phyloP scores from a whole-genome alignment of 2,113 vertebrate species.

The Neogale vison region DNA sequence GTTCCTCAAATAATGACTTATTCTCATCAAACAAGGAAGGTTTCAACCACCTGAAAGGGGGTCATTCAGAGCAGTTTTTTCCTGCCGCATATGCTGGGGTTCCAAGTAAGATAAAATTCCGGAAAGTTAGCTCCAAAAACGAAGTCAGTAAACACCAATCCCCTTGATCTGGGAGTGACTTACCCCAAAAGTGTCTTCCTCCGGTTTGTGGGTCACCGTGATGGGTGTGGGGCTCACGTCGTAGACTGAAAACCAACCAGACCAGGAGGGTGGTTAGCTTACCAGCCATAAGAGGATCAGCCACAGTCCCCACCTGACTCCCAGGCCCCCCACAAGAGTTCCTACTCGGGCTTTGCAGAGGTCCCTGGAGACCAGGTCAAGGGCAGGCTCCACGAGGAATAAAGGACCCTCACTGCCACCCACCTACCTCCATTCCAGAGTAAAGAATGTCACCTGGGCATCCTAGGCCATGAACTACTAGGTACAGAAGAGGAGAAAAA shows the following conservation, averaged over 20 bases:
- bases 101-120: background rate
- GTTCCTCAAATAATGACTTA: constrained; percentile 28
- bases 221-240: constrained; percentile 90
- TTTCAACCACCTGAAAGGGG: background rate
- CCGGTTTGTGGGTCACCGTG: constrained; percentile 92
- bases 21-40: constrained; percentile 22
- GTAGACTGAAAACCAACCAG: constrained; percentile 83
- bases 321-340: rapidly evolving
- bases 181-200: constrained; percentile 97
- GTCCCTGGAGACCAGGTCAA: background rate
- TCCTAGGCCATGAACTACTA: rapidly evolving
- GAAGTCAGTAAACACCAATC: background rate
- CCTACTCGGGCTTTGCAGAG: background rate
- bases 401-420: background rate
- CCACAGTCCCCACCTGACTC: background rate
- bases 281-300: background rate
- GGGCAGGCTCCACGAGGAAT: background rate
- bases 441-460: background rate
- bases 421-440: background rate
- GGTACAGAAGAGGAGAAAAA: background rate
- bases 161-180: constrained; percentile 78
- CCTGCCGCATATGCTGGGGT: background rate
- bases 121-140: background rate
- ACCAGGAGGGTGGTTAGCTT: constrained; percentile 31
- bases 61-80: background rate